phyloP scores from a whole-genome alignment of 2,888 invertebrate species.

The Diplazon laetatorius region DNA sequence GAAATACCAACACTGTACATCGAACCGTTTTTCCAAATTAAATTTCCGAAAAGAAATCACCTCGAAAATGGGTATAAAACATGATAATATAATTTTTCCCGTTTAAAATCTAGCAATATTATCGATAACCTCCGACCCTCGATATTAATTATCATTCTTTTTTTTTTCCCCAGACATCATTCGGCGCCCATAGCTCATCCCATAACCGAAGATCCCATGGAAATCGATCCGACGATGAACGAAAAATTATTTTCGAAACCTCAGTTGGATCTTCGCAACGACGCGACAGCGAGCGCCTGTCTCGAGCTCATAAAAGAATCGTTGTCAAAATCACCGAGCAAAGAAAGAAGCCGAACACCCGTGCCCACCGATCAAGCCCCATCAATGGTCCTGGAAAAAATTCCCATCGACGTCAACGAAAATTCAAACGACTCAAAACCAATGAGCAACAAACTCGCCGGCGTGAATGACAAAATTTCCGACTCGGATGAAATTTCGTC shows the following conservation, averaged over 20 bases:
- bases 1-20: no score
- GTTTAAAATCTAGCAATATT: no score
- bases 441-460: slow-evolving; percentile 64
- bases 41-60: no score
- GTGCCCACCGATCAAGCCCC: slow-evolving; percentile 75
- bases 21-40: no score
- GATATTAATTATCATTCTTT: not conserved
- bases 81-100: no score
- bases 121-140: no score
- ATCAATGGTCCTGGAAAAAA: slow-evolving; percentile 68
- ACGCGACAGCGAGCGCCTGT: slow-evolving; percentile 80
- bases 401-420: slow-evolving; percentile 59
- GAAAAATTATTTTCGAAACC: slow-evolving; percentile 66
- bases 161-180: slow-evolving; percentile 72
- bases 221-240: slow-evolving; percentile 70
- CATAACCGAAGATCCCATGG: slow-evolving; percentile 78
- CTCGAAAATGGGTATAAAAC: no score
- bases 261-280: slow-evolving; percentile 69
- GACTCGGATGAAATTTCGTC: slow-evolving; percentile 58
- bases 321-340: slow-evolving; percentile 78
- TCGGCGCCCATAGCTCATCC: slow-evolving; percentile 77
- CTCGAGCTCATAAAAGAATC: slow-evolving; percentile 82
- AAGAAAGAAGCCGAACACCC: slow-evolving; percentile 81
- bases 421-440: slow-evolving; percentile 57
- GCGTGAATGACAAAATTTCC: slow-evolving; percentile 68